Base-by-base conservation (phyloP, 1,140 invertebrate genomes). In the Rhagoletis pomonella region DNA sequence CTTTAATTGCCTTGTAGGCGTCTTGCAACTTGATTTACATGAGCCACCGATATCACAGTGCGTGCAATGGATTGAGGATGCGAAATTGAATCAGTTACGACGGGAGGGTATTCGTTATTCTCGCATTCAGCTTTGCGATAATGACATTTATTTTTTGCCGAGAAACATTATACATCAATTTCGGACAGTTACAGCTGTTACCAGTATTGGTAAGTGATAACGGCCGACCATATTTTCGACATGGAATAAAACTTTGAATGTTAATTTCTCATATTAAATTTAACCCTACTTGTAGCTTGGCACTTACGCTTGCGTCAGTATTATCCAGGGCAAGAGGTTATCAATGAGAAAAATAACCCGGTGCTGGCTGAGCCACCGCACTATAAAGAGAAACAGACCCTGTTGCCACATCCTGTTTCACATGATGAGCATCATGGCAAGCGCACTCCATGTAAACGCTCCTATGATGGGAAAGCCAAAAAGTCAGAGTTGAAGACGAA, bases 111-210 rank as follows among this genome's bases (percentile, higher is more conserved):
- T 99, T 17, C 95, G 97, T 59, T 99, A 99, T 94, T 97, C 98
- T 0, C 95, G 97, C 69, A 96, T 99, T 77, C 96, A 97, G 90
- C 95, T 99, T 1, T 96, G 96, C 91, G 98, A 99, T 91, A 99
- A 99, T 93, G 99, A 99, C 93, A 98, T 99, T 88, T 99, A 99
- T 94, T 99, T 99, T 94, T 94, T 99, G 89, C 99, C 99, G 0
- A 95, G 99, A 60, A 99, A 99, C 93, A 98, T 99, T 77, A 98
- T 99, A 89, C 99, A 99, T 93, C 99, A 99, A 93, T 99, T 99
- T 93, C 95, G 98, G 86, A 99, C 99, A 1, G 96, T 99, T 0
- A 97, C 98, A 6, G 98, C 98, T n/a, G 98, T 99, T 3, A 97
- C 97, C 0, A 99, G 98, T 90, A 96, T 99, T 85, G 96, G 96